A percentile compares a stretch with the other conserved stretches of the same genome.
These are phyloP conservation scores for Cebidichthys violaceus DNA, from an alignment of 2,113 vertebrate species.

Conservation along the genomic window DNA sequence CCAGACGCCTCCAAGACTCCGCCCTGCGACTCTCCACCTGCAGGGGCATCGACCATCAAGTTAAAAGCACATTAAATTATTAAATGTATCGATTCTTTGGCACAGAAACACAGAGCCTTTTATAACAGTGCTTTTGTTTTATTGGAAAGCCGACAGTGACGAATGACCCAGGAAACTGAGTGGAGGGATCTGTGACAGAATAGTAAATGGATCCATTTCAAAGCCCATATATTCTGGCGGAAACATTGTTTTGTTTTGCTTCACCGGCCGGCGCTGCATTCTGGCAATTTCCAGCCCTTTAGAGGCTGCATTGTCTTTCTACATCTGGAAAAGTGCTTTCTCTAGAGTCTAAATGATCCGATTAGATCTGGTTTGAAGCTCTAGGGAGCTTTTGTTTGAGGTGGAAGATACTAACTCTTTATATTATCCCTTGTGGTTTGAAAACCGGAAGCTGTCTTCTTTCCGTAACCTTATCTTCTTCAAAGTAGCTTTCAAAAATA, in stretches of 20 bases:
- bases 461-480: not conserved
- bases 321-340: conserved; percentile 16
- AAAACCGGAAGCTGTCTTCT: not conserved
- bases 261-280: conserved; percentile 8
- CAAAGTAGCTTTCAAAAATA: not conserved
- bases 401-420: not conserved
- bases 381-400: not conserved
- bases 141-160: conserved; percentile 33
- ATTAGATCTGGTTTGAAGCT: conserved; percentile 15
- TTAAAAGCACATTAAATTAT: not conserved
- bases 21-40: conserved; percentile 84
- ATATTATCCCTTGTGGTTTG: not conserved
- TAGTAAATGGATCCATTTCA: conserved; percentile 59
- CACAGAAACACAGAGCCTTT: not conserved
- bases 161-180: conserved; percentile 33
- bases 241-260: conserved; percentile 56
- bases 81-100: not conserved
- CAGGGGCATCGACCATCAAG: conserved; percentile 79
- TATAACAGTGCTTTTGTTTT: conserved; percentile 29
- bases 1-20: conserved; percentile 84
- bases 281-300: conserved; percentile 35
- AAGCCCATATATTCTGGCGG: not conserved
- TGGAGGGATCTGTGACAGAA: conserved; percentile 49
- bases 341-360: not conserved
- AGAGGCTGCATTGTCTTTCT: conserved; percentile 29